A percentile compares a stretch with the other conserved stretches of the same genome.
Conservation (phyloP, 2,797 vertebrate species). For the Danio aesculapii region DNA sequence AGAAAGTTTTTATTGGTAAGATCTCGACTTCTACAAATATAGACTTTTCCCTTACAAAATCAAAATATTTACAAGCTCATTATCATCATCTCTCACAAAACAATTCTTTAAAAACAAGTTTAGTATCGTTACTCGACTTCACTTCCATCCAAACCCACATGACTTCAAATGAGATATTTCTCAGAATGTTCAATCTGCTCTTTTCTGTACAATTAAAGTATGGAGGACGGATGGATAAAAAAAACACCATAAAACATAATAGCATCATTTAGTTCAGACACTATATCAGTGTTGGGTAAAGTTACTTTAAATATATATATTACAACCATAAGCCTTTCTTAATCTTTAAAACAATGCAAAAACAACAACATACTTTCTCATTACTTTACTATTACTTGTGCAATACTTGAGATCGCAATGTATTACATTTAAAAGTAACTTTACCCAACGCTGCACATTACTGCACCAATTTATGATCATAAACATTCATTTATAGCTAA, state of each 20-base stretch:
- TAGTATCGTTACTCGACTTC: background rate
- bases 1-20: conserved; percentile 2
- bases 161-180: background rate
- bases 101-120: background rate
- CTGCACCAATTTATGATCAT: too few species aligned
- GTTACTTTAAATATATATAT: too few species aligned
- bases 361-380: too few species aligned
- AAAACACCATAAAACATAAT: background rate
- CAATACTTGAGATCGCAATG: too few species aligned
- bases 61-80: conserved; percentile 25
- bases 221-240: background rate
- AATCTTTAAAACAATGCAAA: too few species aligned
- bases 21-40: conserved; percentile 13
- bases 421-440: too few species aligned
- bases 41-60: conserved; percentile 31
- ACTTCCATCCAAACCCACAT: background rate
- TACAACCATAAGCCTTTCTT: too few species aligned
- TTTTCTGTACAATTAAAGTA: background rate
- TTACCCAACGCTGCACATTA: too few species aligned
- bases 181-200: background rate
- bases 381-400: too few species aligned
- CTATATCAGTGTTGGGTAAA: too few species aligned
- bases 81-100: background rate
- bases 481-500: too few species aligned
- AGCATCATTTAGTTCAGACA: too few species aligned